Percentiles rank a stretch among this genome's conserved stretches.
Conservation (phyloP, 2,113 vertebrate species). For the Ictalurus furcatus region DNA sequence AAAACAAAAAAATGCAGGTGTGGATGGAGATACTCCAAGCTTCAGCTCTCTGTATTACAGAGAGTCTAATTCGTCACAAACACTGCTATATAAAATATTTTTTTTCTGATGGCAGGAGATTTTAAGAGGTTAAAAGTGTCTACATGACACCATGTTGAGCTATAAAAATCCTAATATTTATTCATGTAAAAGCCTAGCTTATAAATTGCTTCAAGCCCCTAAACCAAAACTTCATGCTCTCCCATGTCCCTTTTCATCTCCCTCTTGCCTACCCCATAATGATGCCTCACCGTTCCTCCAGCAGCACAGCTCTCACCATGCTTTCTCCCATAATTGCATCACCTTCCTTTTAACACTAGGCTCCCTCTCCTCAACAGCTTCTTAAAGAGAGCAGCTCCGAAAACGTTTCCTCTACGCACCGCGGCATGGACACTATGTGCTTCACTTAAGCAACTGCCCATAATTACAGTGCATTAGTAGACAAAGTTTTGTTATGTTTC, state of each 20-base stretch:
- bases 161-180: constrained; percentile 16
- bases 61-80: background rate
- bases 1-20: background rate
- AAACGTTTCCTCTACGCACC: background rate
- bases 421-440: background rate
- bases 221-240: background rate
- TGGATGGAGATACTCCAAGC: background rate
- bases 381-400: background rate
- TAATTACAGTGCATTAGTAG: constrained; percentile 10
- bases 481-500: background rate
- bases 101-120: background rate
- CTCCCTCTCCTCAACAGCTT: constrained; percentile 7
- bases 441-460: background rate
- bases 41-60: background rate
- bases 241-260: constrained; percentile 31
- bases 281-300: constrained; percentile 43
- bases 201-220: constrained; percentile 12
- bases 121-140: constrained; percentile 9
- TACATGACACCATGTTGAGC: constrained; percentile 6
- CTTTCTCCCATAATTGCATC: constrained; percentile 41
- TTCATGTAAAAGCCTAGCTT: background rate
- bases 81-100: background rate
- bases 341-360: constrained; percentile 40
- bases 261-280: constrained; percentile 34
- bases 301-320: background rate